These are phyloP conservation scores for Dasypus novemcinctus DNA, from an alignment of 2,113 vertebrate genomes.

Conservation along the genomic window DNA sequence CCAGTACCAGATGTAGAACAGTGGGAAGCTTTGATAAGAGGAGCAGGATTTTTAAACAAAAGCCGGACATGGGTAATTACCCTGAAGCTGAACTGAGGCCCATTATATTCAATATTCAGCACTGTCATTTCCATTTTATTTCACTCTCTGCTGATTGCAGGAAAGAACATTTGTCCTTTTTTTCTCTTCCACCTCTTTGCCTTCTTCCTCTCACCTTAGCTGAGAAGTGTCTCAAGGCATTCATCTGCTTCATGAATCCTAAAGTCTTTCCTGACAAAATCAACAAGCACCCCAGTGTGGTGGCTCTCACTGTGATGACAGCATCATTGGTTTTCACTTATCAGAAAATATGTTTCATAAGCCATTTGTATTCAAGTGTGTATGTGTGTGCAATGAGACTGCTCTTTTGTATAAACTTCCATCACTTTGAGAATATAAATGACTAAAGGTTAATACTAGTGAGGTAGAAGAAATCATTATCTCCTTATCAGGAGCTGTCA, in stretches of 20 bases:
- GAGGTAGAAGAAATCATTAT: conserved; percentile 65
- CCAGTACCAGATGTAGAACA: conserved; percentile 76
- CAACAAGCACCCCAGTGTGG: neutral
- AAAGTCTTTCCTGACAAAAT: neutral
- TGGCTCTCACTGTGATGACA: neutral
- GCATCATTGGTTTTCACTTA: conserved; percentile 54
- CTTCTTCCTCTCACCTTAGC: conserved; percentile 40
- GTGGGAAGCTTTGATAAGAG: conserved; percentile 79
- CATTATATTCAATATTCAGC: conserved; percentile 43
- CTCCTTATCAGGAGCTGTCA: conserved; percentile 62
- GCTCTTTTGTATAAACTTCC: conserved; percentile 64
- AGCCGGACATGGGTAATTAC: conserved; percentile 77
- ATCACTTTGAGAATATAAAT: conserved; percentile 62
- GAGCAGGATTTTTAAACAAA: conserved; percentile 76
- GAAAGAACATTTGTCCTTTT: neutral
- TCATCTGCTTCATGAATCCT: neutral
- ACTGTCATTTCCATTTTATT: conserved; percentile 46
- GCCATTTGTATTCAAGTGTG: conserved; percentile 61
- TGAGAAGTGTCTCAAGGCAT: neutral
- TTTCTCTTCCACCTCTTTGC: conserved; percentile 30
- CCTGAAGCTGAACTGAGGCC: conserved; percentile 69
- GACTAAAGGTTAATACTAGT: conserved; percentile 57
- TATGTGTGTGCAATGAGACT: conserved; percentile 51
- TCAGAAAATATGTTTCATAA: conserved; percentile 38
- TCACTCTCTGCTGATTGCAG: conserved; percentile 36